These are phyloP conservation scores for Morphnarchus princeps DNA, from an alignment of 2,113 vertebrate species.

Conservation along the genomic window DNA sequence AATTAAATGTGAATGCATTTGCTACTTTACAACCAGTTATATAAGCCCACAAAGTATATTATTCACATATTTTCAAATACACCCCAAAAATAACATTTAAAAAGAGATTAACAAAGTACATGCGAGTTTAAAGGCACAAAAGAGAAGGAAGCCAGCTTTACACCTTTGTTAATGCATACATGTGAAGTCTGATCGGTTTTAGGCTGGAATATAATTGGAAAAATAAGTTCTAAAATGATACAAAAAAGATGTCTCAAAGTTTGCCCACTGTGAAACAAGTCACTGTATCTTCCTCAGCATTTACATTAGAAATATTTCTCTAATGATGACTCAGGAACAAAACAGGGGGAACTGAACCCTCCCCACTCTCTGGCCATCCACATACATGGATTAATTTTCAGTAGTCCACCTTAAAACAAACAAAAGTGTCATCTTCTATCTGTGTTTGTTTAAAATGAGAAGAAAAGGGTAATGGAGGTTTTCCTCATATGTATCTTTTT, in stretches of 20 bases:
- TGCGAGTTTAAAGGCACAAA: slow-evolving; percentile 11
- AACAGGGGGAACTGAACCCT: neutral
- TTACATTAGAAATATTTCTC: neutral
- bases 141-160: neutral
- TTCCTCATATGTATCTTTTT: slow-evolving; percentile 86
- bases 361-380: neutral
- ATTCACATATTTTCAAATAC: slow-evolving; percentile 8
- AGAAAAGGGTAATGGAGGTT: slow-evolving; percentile 95
- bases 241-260: neutral
- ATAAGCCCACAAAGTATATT: neutral
- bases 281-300: neutral
- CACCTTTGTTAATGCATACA: neutral
- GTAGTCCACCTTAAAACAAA: neutral
- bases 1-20: slow-evolving; percentile 13
- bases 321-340: neutral
- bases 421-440: slow-evolving; percentile 53
- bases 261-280: neutral
- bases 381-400: neutral
- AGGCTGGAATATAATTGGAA: neutral
- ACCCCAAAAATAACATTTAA: slow-evolving; percentile 4
- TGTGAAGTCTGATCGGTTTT: neutral
- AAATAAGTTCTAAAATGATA: neutral
- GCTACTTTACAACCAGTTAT: slow-evolving; percentile 3
- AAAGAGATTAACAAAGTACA: neutral
- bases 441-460: slow-evolving; percentile 82